These are phyloP conservation scores for Morus bassanus DNA, from an alignment of 2,797 vertebrate species.

Conservation along the genomic window DNA sequence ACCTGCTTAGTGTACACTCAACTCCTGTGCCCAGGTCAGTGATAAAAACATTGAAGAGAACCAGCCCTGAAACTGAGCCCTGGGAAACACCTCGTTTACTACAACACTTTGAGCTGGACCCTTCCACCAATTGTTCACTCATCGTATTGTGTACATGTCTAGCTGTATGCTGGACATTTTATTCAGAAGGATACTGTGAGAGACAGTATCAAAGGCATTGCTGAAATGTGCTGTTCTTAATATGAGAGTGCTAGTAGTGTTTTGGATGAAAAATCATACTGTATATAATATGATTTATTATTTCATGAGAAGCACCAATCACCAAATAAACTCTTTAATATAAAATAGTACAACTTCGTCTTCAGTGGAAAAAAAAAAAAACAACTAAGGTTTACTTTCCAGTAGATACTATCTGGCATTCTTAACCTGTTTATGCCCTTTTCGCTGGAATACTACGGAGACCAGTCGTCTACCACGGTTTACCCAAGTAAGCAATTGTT, in stretches of 20 bases:
- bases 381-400: neutral
- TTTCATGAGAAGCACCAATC: neutral
- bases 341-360: neutral
- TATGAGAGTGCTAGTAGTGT: neutral
- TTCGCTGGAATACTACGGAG: neutral
- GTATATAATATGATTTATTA: neutral
- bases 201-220: neutral
- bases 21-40: neutral
- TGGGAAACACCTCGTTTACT: neutral
- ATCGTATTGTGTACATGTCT: neutral
- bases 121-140: neutral
- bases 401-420: neutral
- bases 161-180: neutral
- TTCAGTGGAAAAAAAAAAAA: neutral
- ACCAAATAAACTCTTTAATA: neutral
- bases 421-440: slow-evolving; percentile 25
- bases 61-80: neutral
- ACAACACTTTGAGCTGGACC: neutral
- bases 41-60: neutral
- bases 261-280: neutral
- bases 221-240: neutral
- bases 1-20: neutral
- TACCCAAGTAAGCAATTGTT: slow-evolving; percentile 31
- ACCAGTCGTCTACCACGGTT: neutral
- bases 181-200: neutral